These are phyloP conservation scores for Chlorocebus sabaeus DNA, from an alignment of 2,113 vertebrate genomes.

Conservation along the genomic window DNA sequence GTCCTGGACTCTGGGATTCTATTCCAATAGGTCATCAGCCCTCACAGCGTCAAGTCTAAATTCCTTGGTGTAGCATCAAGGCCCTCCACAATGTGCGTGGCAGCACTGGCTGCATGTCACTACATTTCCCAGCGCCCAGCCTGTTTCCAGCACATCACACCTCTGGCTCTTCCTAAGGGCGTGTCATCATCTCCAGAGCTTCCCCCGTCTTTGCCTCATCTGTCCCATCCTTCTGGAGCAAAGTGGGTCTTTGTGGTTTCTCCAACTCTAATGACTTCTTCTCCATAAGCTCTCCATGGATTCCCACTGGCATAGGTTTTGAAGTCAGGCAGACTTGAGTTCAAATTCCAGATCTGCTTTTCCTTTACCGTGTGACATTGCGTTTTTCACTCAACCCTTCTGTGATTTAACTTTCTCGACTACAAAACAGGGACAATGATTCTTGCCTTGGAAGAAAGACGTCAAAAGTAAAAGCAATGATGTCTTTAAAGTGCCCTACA, in stretches of 20 bases:
- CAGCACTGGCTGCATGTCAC: too few relatives aligned
- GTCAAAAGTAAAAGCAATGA: neutral
- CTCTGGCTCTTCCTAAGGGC: neutral
- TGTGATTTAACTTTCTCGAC: neutral
- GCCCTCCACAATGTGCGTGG: fast-evolving
- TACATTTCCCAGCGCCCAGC: neutral
- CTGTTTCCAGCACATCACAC: neutral
- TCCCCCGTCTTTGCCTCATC: neutral
- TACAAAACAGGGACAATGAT: neutral
- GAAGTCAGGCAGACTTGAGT: neutral
- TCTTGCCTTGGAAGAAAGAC: neutral
- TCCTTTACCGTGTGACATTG: neutral
- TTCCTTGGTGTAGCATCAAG: neutral
- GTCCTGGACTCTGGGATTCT: neutral
- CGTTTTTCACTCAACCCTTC: neutral
- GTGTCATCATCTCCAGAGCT: neutral
- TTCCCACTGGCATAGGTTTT: neutral
- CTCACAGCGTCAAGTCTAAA: neutral
- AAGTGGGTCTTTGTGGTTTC: neutral
- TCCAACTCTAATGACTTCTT: too few relatives aligned
- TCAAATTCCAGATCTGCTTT: neutral
- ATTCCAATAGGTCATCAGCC: neutral
- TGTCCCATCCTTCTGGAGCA: neutral
- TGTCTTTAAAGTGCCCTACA: neutral
- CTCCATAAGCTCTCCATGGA: fast-evolving